Percentiles rank a stretch among this genome's conserved stretches.
Evolutionary conservation across 2,888 invertebrate species (phyloP).

Genomic region (Aphidius colemani): DNA sequence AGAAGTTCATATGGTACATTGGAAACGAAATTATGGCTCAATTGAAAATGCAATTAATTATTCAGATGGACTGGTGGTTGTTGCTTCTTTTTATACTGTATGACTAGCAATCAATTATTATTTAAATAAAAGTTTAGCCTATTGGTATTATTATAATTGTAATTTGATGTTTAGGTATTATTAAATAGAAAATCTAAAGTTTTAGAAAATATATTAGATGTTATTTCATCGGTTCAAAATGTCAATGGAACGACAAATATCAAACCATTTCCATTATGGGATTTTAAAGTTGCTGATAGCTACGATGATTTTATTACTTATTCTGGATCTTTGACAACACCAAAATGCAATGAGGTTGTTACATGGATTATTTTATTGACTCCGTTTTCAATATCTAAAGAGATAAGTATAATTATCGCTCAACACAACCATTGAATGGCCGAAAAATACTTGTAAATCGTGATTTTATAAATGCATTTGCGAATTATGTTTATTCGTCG

Average conservation of each 20-base stretch:
- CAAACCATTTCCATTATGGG: slow-evolving; percentile 9
- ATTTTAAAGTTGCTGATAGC: slow-evolving; percentile 13
- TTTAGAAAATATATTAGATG: not conserved
- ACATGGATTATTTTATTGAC: not conserved
- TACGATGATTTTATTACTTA: slow-evolving; percentile 54
- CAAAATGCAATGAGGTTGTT: slow-evolving; percentile 62
- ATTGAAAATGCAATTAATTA: slow-evolving; percentile 10
- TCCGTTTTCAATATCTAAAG: not conserved
- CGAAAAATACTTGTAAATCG: not conserved
- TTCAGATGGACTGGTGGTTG: slow-evolving; percentile 12
- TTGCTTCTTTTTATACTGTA: slow-evolving; percentile 14
- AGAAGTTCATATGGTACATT: slow-evolving; percentile 21
- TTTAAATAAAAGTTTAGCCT: slow-evolving; percentile 3
- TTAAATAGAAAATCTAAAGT: too few species aligned
- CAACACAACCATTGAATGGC: not conserved
- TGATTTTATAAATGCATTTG: not conserved
- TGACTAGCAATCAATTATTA: not conserved
- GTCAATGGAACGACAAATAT: not conserved
- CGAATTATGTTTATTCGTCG: not conserved
- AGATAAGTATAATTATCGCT: not conserved
- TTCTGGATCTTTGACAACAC: slow-evolving; percentile 63
- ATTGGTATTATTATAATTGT: not conserved
- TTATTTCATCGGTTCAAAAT: not conserved
- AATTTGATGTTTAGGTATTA: too few species aligned
- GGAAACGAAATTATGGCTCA: slow-evolving; percentile 17